Evolutionary conservation across 2,113 vertebrate species (phyloP).

Genomic region (Piprites chloris): DNA sequence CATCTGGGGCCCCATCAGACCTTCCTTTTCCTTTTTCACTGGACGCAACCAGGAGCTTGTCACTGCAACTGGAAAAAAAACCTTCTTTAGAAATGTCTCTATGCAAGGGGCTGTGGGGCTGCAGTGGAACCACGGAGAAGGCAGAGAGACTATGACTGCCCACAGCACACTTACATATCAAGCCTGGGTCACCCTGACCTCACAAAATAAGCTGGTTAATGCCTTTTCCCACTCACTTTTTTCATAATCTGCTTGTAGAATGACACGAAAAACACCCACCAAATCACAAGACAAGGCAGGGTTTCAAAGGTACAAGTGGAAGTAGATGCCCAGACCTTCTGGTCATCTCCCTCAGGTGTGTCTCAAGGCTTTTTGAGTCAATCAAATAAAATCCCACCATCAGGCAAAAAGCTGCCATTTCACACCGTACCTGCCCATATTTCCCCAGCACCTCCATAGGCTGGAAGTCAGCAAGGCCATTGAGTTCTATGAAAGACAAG

Average conservation of each 20-base stretch:
- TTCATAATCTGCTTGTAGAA: background rate
- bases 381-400: background rate
- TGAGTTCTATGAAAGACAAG: background rate
- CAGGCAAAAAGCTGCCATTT: background rate
- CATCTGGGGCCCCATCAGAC: background rate
- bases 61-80: background rate
- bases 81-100: background rate
- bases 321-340: background rate
- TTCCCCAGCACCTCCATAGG: background rate
- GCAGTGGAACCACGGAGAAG: background rate
- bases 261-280: fast-evolving
- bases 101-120: fast-evolving
- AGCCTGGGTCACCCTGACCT: background rate
- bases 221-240: background rate
- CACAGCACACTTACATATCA: fast-evolving
- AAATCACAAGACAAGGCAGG: background rate
- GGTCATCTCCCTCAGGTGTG: background rate
- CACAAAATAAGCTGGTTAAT: background rate
- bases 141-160: background rate
- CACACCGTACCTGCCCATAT: background rate
- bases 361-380: background rate
- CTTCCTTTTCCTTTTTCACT: background rate
- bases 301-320: background rate
- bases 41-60: background rate
- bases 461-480: background rate